Conservation (phyloP, 2,888 invertebrate species). For the Argyresthia goedartella region DNA sequence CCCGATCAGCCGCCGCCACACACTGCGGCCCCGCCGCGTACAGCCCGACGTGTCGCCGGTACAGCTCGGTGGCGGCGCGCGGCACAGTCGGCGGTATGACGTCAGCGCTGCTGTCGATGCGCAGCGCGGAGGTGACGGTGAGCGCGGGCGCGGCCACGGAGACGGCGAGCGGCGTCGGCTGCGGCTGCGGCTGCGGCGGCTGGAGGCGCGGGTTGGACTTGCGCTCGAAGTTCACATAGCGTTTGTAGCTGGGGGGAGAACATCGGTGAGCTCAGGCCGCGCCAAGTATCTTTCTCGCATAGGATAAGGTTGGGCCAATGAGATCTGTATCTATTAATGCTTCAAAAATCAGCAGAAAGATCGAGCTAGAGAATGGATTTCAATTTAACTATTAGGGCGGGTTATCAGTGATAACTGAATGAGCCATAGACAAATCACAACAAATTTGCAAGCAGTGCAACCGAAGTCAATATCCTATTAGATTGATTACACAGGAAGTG, state of each 20-base stretch:
- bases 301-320: background rate
- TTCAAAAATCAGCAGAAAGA: too few species aligned
- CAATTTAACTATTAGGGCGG: too few species aligned
- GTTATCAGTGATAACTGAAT: too few species aligned
- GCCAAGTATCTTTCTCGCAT: background rate
- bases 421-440: too few species aligned
- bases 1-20: conserved; percentile 35
- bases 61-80: conserved; percentile 74
- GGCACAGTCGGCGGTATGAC: conserved; percentile 77
- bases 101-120: conserved; percentile 73
- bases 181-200: too few species aligned
- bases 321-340: too few species aligned
- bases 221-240: conserved; percentile 74
- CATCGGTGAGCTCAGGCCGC: background rate
- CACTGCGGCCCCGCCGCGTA: conserved; percentile 73
- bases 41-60: too few species aligned
- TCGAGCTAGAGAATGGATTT: too few species aligned
- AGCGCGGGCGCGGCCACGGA: conserved; percentile 68
- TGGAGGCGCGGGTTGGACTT: conserved; percentile 69
- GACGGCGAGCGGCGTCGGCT: too few species aligned
- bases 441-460: too few species aligned
- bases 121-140: conserved; percentile 74
- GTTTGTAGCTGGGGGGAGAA: conserved; percentile 66
- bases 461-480: too few species aligned
- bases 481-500: too few species aligned